A percentile compares a stretch with the other conserved stretches of the same genome.
These are phyloP conservation scores for Metridium senile DNA, from an alignment of 92 coral and sea anemone genomes.

Conservation along the genomic window DNA sequence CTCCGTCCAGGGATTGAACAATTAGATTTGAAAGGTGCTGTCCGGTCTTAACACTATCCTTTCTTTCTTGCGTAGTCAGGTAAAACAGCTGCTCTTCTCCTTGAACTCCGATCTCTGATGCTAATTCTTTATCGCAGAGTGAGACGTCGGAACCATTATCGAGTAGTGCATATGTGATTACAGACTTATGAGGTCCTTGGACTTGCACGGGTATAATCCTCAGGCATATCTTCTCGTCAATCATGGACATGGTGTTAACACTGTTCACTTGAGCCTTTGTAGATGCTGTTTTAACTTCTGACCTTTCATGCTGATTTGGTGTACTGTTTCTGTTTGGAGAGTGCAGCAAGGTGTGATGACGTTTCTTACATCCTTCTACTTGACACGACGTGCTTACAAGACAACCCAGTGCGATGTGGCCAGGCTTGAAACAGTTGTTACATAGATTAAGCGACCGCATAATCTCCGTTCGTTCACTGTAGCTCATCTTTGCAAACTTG, in stretches of 20 bases:
- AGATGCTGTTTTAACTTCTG: background rate
- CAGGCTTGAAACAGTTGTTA: background rate
- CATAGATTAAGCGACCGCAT: background rate
- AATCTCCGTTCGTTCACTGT: conserved; percentile 19
- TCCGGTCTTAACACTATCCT: background rate
- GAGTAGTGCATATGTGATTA: conserved; percentile 11
- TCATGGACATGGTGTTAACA: background rate
- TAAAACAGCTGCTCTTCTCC: background rate
- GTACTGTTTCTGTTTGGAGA: conserved; percentile 4
- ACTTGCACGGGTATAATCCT: conserved; percentile 15
- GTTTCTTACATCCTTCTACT: conserved; percentile 37
- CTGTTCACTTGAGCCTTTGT: background rate
- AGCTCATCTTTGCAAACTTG: conserved; percentile 28
- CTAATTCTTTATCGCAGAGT: conserved; percentile 6
- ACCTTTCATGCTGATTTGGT: background rate
- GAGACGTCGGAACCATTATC: conserved; percentile 37
- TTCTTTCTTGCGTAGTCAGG: conserved; percentile 13
- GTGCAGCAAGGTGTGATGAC: conserved; percentile 46
- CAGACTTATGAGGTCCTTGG: conserved; percentile 3
- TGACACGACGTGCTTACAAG: conserved; percentile 11
- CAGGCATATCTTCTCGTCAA: background rate
- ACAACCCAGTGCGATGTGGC: background rate
- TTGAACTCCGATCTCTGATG: background rate
- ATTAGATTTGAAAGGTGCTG: background rate
- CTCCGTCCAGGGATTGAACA: background rate